A percentile compares a stretch with the other conserved stretches of the same genome.
Evolutionary conservation across 2,113 vertebrate species (phyloP).

Genomic region (Gobio gobio): DNA sequence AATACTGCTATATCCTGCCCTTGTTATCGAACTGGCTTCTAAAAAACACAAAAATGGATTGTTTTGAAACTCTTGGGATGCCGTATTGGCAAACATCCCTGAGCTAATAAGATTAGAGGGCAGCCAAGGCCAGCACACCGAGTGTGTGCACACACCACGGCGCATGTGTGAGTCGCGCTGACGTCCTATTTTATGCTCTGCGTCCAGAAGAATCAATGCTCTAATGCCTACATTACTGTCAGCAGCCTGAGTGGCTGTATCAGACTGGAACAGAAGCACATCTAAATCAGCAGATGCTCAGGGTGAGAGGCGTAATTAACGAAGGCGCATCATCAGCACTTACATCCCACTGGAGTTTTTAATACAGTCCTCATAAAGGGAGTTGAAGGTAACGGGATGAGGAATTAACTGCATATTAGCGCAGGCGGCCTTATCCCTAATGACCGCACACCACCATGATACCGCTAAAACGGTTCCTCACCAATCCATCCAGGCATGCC

Average conservation of each 20-base stretch:
- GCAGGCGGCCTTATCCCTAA: conserved; percentile 54
- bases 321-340: conserved; percentile 65
- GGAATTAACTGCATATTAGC: conserved; percentile 66
- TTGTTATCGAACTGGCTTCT: conserved; percentile 23
- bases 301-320: conserved; percentile 69
- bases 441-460: conserved; percentile 48
- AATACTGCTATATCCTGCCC: background rate
- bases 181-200: conserved; percentile 34
- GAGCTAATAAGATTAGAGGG: conserved; percentile 39
- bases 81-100: background rate
- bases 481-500: background rate
- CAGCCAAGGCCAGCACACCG: conserved; percentile 42
- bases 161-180: conserved; percentile 24
- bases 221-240: conserved; percentile 66
- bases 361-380: conserved; percentile 68
- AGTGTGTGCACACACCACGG: background rate
- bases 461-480: conserved; percentile 23
- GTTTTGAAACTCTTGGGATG: conserved; percentile 7
- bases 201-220: conserved; percentile 59
- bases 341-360: conserved; percentile 61
- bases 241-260: conserved; percentile 61
- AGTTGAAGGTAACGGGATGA: conserved; percentile 60
- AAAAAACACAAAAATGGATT: conserved; percentile 22
- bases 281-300: conserved; percentile 74
- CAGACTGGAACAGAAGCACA: conserved; percentile 68